A percentile compares a stretch with the other conserved stretches of the same genome.
Evolutionary conservation across 2,888 invertebrate species (phyloP).

Genomic region (Lacanobia wlatinum): DNA sequence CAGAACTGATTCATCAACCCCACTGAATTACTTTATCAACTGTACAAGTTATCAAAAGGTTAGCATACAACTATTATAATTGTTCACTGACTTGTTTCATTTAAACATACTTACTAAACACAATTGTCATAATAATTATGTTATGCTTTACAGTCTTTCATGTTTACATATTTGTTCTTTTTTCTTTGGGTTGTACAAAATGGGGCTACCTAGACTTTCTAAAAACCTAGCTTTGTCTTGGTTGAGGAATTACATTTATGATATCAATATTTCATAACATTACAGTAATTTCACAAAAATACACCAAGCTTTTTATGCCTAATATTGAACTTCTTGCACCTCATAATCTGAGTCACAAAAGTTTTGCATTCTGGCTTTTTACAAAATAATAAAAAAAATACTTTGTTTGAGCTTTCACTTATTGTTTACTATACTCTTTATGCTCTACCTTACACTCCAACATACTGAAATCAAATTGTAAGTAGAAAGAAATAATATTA

Average conservation of each 20-base stretch:
- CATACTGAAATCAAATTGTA: background rate
- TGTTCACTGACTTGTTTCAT: constrained; percentile 37
- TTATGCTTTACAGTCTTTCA: constrained; percentile 42
- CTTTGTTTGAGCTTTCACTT: background rate
- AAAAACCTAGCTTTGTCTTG: constrained; percentile 9
- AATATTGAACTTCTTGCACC: constrained; percentile 1
- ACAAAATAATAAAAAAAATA: background rate
- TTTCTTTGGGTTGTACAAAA: constrained; percentile 35
- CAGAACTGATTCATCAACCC: constrained; percentile 40
- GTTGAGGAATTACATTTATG: constrained; percentile 10
- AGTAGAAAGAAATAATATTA: constrained; percentile 1
- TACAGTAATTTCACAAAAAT: constrained; percentile 23
- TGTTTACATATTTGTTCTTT: constrained; percentile 29
- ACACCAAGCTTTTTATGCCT: background rate
- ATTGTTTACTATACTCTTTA: background rate
- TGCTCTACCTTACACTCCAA: background rate
- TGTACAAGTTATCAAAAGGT: constrained; percentile 53
- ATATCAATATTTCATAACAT: constrained; percentile 22
- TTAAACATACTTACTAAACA: constrained; percentile 37
- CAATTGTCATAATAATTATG: constrained; percentile 24
- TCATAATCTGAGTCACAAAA: background rate
- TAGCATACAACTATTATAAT: constrained; percentile 42
- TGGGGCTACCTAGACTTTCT: constrained; percentile 10
- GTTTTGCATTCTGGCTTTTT: constrained; percentile 5
- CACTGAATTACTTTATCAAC: constrained; percentile 41